Evolutionary conservation across 2,888 invertebrate genomes (phyloP).

Genomic region (Epinotia ramella): DNA sequence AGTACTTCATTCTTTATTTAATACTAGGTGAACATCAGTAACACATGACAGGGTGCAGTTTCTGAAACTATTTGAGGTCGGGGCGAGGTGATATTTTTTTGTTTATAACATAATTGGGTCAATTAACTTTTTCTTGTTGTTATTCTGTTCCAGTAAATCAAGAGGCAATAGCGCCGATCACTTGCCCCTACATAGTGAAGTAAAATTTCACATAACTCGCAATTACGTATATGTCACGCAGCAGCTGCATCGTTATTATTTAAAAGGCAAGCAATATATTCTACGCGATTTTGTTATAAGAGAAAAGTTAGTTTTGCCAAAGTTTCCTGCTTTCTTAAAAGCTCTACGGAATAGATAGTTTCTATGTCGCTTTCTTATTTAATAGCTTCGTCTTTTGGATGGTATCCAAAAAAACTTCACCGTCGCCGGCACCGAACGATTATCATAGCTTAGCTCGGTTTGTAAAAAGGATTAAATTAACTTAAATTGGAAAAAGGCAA

Average conservation of each 20-base stretch:
- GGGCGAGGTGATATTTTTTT: neutral
- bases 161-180: neutral
- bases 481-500: constrained; percentile 15
- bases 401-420: constrained; percentile 35
- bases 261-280: constrained; percentile 7
- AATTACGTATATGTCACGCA: neutral
- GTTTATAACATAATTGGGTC: no score
- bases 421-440: constrained; percentile 29
- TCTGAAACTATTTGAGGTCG: neutral
- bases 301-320: constrained; percentile 23
- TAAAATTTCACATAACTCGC: neutral
- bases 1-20: constrained; percentile 1
- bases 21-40: neutral
- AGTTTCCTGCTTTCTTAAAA: constrained; percentile 32
- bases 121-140: no score
- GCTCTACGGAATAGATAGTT: constrained; percentile 27
- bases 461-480: constrained; percentile 20
- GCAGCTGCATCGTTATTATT: constrained; percentile 3
- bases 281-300: constrained; percentile 1
- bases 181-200: neutral
- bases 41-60: neutral
- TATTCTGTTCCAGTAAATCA: no score
- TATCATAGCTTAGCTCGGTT: constrained; percentile 30
- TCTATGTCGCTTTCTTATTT: constrained; percentile 28
- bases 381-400: constrained; percentile 37